Evolutionary conservation across 2,797 vertebrate genomes (phyloP).

Genomic region (Myripristis jacobus): DNA sequence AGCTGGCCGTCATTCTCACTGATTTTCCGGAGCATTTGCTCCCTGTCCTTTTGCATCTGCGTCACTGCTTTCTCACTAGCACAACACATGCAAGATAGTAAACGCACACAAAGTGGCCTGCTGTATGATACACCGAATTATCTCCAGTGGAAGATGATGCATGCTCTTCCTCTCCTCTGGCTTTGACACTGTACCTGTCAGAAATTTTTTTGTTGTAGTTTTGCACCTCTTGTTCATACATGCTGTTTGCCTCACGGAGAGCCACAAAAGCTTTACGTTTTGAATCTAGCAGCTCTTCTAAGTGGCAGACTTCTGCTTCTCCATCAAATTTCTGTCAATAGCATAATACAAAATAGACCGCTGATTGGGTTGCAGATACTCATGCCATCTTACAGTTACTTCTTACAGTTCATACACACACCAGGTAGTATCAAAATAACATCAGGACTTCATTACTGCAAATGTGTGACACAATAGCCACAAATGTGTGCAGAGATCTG

Average conservation of each 20-base stretch:
- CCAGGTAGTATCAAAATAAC: not conserved
- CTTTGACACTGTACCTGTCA: conserved; percentile 68
- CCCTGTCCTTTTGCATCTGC: conserved; percentile 77
- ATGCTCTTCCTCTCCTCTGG: not conserved
- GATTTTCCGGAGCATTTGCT: conserved; percentile 77
- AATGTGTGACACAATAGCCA: too few species aligned
- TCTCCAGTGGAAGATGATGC: not conserved
- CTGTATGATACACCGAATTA: conserved; percentile 1
- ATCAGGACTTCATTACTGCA: too few species aligned
- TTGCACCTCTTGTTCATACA: conserved; percentile 68
- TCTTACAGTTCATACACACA: conserved; percentile 29
- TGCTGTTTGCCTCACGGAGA: conserved; percentile 75
- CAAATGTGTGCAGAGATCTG: too few species aligned
- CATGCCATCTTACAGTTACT: conserved; percentile 15
- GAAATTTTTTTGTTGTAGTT: conserved; percentile 69
- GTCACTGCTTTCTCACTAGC: conserved; percentile 74
- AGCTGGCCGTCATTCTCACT: conserved; percentile 78
- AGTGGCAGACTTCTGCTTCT: conserved; percentile 71
- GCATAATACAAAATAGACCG: conserved; percentile 31
- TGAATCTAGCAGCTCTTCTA: conserved; percentile 69
- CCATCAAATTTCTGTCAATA: conserved; percentile 74
- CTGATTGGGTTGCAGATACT: conserved; percentile 21
- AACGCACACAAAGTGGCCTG: conserved; percentile 20
- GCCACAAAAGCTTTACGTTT: conserved; percentile 57
- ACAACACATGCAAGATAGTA: conserved; percentile 36